Evolutionary conservation across 2,113 vertebrate species (phyloP), one percentile per base, ranked within the genome.

Genomic region (Ascaphus truei): DNA sequence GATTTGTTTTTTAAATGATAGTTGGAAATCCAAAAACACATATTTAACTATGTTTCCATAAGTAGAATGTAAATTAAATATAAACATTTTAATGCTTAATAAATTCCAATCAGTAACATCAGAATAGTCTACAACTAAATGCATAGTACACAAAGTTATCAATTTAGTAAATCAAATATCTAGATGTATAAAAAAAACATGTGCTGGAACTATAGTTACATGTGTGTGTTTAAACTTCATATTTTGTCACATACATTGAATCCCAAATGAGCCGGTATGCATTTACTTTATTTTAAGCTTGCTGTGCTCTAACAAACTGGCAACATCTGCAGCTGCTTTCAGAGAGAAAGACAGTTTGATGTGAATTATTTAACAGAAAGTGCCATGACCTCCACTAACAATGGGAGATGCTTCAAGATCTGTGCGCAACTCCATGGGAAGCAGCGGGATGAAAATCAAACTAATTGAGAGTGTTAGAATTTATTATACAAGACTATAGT

Each of bases 311-410:
- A 41, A 2, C 45, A 64, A 71, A 71, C 77, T 76, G 87, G 86
- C 86, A 90, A 88, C 88, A 92, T 93, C 91, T 92, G 87, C 92
- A 92, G 92, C 81, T 83, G 84, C 85, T 87, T 88, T 80, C 82
- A 33, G 13, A 61, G 84, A 84, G 81, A 50, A 85, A 84, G 89
- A 83, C 77, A 83, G 82, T 86, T 90, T 76, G 86, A 81, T 85
- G 92, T 92, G 91, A 96, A 94, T 95, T 92, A 93, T 92, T 93
- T 90, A 89, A 85, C 82, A 83, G 88, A 86, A 84, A 82, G 85
- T 88, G 85, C 92, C 85, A 55, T 89, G 88, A 95, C 89, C 90
- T 92, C 92, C 74, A 77, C 81, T 79, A 83, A 94, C 82, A 88
- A 84, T 73, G 75, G 77, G 77, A 78, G 84, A 92, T 89, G 90